Base-by-base conservation (phyloP, 2,113 vertebrate genomes). In the Pseudolaguvia tuberculata region DNA sequence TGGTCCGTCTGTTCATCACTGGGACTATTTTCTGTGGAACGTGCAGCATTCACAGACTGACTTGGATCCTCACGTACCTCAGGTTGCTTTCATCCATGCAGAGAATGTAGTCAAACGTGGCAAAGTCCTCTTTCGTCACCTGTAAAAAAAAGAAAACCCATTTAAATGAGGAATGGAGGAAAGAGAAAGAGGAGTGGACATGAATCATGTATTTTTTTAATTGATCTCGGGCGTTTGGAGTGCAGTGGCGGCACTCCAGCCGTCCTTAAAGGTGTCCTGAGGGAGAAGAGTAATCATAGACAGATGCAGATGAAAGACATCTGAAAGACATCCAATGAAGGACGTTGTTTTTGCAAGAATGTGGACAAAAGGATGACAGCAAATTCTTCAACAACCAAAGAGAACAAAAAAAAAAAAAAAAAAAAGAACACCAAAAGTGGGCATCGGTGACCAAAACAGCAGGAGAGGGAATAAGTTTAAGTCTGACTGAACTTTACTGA, bases 41-140 rank as follows among this genome's bases (percentile, higher is more conserved):
- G 20, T 12, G 15, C 48, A 7, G 29, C 23, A 45, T 70, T 51
- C 21, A 47, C 20, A 5, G 62, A 55, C 11, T 15, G 39, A 9
- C 39, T 42, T 9, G 39, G 39, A 42, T 8, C 7, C 39, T 42
- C 8, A 76, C 69, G 15, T 84, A 98, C 97, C 92, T 95, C 81
- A 98, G 79, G 75, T 99, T 99, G 90, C 88, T 98, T 78, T 99
- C 94, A 76, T 99, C 97, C 97, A 98, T 99, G 82, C 96, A 98
- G 0, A 98, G 92, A 70, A 99, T 95, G 77, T 94, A 93, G 78
- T 97, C 94, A 63, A 95, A 98, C 29, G 86, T 92, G 85, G 85
- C 79, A 79, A 99, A 98, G 81, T 98, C 96, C 2, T 96, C 93
- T 70, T 91, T 94, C 61, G 95, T 98, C 86, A 99, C 84, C 96